These are phyloP conservation scores for Furnarius figulus DNA, from an alignment of 2,113 vertebrate genomes.

Conservation along the genomic window DNA sequence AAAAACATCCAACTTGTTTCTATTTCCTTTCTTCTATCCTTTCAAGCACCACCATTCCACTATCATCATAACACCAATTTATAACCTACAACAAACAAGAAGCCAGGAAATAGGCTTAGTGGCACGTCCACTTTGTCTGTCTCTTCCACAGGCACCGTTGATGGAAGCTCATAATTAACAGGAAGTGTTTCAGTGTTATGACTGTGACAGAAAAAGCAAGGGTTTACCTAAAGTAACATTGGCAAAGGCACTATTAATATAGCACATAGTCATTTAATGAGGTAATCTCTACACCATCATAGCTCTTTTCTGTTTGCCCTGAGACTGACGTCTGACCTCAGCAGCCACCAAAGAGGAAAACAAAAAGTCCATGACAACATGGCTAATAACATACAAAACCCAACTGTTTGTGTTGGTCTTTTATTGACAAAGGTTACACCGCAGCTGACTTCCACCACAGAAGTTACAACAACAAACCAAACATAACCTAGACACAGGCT, in stretches of 20 bases:
- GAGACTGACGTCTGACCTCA: conserved; percentile 56
- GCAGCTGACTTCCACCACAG: conserved; percentile 34
- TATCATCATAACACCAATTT: neutral
- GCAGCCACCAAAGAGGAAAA: conserved; percentile 45
- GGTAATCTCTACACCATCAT: conserved; percentile 33
- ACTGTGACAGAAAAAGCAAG: conserved; percentile 67
- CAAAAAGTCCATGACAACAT: conserved; percentile 40
- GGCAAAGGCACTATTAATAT: conserved; percentile 31
- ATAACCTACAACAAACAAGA: neutral
- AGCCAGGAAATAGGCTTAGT: neutral
- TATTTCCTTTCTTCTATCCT: neutral
- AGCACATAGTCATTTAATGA: conserved; percentile 54
- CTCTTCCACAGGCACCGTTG: neutral
- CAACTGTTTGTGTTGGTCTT: conserved; percentile 13
- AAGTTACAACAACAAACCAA: conserved; percentile 43
- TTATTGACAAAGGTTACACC: conserved; percentile 32
- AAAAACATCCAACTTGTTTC: fast-evolving
- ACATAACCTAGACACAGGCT: conserved; percentile 38
- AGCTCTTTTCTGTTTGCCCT: neutral
- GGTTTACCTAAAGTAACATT: conserved; percentile 74
- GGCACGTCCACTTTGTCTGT: neutral
- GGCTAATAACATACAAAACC: neutral
- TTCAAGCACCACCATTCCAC: neutral
- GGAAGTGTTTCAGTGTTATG: conserved; percentile 75
- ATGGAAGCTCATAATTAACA: conserved; percentile 31